Evolutionary conservation across 2,797 vertebrate species (phyloP).

Genomic region (Anabacerthia variegaticeps): DNA sequence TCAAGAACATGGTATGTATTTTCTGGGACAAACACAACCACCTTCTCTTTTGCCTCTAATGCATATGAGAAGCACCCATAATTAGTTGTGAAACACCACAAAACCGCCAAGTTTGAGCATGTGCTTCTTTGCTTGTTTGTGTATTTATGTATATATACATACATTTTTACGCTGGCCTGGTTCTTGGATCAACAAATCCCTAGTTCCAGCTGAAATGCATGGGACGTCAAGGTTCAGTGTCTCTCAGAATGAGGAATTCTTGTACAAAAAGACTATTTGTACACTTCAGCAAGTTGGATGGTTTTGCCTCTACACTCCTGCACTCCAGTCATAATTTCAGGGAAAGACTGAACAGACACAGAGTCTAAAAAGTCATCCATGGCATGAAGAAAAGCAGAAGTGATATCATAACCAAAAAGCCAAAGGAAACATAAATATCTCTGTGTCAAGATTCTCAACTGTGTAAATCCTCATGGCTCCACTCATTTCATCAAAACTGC

Average conservation of each 20-base stretch:
- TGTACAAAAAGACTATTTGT: slow-evolving; percentile 3
- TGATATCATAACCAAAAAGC: background rate
- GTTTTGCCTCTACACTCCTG: background rate
- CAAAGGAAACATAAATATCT: background rate
- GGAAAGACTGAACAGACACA: background rate
- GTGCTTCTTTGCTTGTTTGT: background rate
- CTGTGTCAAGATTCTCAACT: background rate
- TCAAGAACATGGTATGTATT: background rate
- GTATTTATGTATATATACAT: background rate
- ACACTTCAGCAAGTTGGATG: background rate
- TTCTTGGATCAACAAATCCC: background rate
- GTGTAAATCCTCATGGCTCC: background rate
- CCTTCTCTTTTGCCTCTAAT: background rate
- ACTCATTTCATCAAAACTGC: background rate
- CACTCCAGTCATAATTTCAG: background rate
- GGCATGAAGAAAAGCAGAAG: background rate
- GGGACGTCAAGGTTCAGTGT: background rate
- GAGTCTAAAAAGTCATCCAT: background rate
- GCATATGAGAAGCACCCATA: background rate
- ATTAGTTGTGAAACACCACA: background rate
- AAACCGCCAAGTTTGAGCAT: background rate
- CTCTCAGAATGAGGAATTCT: background rate
- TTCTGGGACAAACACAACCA: background rate
- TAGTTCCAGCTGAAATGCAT: background rate
- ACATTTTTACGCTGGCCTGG: background rate